Evolutionary conservation across 1,140 invertebrate species (phyloP).

Genomic region (Drosophila kurseongensis): DNA sequence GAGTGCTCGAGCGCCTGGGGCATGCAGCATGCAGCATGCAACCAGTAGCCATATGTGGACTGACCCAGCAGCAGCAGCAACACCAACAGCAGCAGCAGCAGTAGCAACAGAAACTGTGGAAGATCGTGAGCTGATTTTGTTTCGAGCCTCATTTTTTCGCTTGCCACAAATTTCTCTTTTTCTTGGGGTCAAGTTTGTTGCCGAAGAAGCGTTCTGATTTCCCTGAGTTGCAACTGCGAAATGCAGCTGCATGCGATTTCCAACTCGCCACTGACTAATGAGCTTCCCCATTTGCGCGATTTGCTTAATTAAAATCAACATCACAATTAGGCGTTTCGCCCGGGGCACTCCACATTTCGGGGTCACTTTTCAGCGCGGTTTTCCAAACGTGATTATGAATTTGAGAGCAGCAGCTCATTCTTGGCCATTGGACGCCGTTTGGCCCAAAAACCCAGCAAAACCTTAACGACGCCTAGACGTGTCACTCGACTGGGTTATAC

Average conservation of each 20-base stretch:
- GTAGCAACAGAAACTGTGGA: slow-evolving; percentile 17
- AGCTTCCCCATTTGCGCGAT: slow-evolving; percentile 21
- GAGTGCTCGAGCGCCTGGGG: slow-evolving; percentile 52
- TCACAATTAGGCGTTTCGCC: slow-evolving; percentile 54
- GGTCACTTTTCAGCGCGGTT: slow-evolving; percentile 47
- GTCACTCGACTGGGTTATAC: slow-evolving; percentile 49
- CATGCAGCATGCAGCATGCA: slow-evolving; percentile 46
- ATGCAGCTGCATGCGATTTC: slow-evolving; percentile 41
- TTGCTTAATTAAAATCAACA: slow-evolving; percentile 60
- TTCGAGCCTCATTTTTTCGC: slow-evolving; percentile 59
- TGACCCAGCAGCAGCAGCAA: slow-evolving; percentile 13
- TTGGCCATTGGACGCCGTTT: slow-evolving; percentile 21
- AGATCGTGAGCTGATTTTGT: slow-evolving; percentile 79
- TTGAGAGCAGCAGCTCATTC: slow-evolving; percentile 38
- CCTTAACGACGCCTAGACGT: slow-evolving; percentile 67
- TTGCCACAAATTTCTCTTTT: slow-evolving; percentile 79
- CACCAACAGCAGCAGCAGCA: not conserved
- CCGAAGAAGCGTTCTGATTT: slow-evolving; percentile 77
- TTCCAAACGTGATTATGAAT: slow-evolving; percentile 60
- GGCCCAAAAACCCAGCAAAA: slow-evolving; percentile 26
- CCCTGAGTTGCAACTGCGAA: slow-evolving; percentile 30
- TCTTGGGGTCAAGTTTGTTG: slow-evolving; percentile 80
- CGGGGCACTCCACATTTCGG: slow-evolving; percentile 36
- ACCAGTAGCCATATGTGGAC: slow-evolving; percentile 54
- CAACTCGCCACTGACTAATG: slow-evolving; percentile 39